Percentiles rank a stretch among this genome's conserved stretches.
phyloP scores from a whole-genome alignment of 2,113 vertebrate genomes.

The Brienomyrus longianalis region DNA sequence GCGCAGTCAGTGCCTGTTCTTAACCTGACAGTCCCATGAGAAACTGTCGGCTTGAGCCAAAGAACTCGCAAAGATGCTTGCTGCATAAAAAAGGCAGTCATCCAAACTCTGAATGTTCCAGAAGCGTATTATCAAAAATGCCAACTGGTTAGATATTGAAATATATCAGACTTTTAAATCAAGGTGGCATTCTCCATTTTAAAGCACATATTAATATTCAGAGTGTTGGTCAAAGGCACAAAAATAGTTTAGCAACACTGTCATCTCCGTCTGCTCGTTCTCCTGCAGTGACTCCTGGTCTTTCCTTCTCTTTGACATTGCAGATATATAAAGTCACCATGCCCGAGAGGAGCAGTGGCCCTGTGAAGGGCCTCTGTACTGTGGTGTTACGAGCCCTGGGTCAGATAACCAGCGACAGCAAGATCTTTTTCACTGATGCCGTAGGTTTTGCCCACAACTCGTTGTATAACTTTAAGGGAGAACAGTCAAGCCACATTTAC shows the following conservation, averaged over 20 bases:
- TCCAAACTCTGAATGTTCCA: background rate
- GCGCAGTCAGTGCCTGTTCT: background rate
- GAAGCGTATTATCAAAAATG: background rate
- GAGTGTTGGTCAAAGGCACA: background rate
- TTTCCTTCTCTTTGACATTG: constrained; percentile 3
- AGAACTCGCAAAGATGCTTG: background rate
- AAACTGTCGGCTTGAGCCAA: background rate
- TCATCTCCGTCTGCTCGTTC: background rate
- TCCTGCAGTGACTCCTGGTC: background rate
- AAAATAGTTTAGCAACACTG: background rate
- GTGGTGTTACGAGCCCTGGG: background rate
- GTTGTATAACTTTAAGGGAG: background rate
- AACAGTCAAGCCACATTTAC: background rate
- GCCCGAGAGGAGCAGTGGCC: background rate
- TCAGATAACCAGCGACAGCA: background rate
- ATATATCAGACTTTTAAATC: constrained; percentile 2
- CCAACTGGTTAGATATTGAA: background rate
- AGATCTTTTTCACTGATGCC: background rate
- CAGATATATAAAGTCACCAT: background rate
- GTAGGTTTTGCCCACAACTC: background rate
- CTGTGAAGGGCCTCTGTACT: background rate
- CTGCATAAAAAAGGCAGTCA: background rate
- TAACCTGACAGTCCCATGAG: background rate
- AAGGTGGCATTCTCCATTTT: constrained; percentile 3
- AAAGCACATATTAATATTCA: background rate